Evolutionary conservation across 2,113 vertebrate species (phyloP).

Genomic region (Pelodiscus sinensis): DNA sequence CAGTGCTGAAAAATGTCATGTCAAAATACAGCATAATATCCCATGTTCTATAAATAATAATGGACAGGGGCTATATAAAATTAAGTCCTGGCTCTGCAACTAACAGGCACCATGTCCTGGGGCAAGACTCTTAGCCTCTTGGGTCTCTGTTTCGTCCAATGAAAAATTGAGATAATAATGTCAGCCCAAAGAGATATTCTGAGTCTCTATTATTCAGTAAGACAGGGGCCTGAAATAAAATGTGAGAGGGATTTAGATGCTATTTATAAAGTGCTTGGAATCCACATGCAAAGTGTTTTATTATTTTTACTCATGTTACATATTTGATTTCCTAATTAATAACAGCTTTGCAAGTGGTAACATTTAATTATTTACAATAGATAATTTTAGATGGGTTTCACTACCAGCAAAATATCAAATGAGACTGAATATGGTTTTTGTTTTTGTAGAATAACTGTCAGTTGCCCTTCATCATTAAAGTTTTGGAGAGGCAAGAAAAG

Average conservation of each 20-base stretch:
- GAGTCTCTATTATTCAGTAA: slow-evolving; percentile 36
- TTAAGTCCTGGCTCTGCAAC: neutral
- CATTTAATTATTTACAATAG: slow-evolving; percentile 16
- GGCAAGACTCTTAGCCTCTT: neutral
- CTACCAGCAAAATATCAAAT: neutral
- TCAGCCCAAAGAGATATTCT: neutral
- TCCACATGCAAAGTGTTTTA: slow-evolving; percentile 34
- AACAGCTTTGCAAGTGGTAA: neutral
- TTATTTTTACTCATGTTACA: slow-evolving; percentile 12
- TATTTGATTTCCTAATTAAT: slow-evolving; percentile 20
- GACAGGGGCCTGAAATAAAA: neutral
- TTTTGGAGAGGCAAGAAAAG: neutral
- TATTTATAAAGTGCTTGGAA: slow-evolving; percentile 36
- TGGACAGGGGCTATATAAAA: neutral
- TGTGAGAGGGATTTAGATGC: slow-evolving; percentile 34
- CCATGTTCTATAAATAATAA: neutral
- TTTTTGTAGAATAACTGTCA: neutral
- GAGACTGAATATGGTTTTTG: neutral
- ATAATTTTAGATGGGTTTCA: slow-evolving; percentile 15
- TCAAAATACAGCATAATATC: neutral
- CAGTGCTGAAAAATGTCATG: fast-evolving
- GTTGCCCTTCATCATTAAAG: neutral
- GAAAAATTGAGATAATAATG: slow-evolving; percentile 35
- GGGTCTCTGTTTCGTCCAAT: neutral
- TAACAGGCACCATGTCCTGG: fast-evolving